Evolutionary conservation across 1,140 invertebrate species (phyloP).

Genomic region (Helicoverpa zea): DNA sequence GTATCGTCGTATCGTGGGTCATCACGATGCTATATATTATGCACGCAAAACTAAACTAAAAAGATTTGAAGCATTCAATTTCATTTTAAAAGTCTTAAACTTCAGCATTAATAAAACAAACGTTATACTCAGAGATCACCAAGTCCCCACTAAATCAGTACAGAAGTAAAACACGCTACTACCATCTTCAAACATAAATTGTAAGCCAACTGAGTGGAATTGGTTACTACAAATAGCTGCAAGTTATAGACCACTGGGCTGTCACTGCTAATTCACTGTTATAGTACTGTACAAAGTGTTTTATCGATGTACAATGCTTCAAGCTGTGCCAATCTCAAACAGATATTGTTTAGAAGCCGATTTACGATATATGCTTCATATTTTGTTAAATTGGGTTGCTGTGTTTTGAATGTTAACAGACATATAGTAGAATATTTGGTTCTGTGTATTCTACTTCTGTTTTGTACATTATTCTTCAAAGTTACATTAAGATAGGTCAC

Average conservation of each 20-base stretch:
- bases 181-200: constrained; percentile 32
- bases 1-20: neutral
- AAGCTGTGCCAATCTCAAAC: constrained; percentile 19
- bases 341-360: constrained; percentile 12
- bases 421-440: too few relatives aligned
- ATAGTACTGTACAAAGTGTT: constrained; percentile 5
- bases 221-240: constrained; percentile 33
- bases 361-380: neutral
- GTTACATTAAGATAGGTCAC: neutral
- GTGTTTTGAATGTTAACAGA: too few relatives aligned
- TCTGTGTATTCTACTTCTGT: too few relatives aligned
- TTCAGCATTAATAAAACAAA: neutral
- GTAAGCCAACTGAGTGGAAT: constrained; percentile 14
- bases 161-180: neutral
- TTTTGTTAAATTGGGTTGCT: too few relatives aligned
- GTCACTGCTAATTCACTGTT: constrained; percentile 35
- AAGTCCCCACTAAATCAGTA: neutral
- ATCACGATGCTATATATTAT: neutral
- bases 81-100: neutral
- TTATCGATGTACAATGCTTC: constrained; percentile 37
- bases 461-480: too few relatives aligned
- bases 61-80: too few relatives aligned
- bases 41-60: neutral
- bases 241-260: constrained; percentile 25
- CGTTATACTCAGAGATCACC: neutral